phyloP scores from a whole-genome alignment of 2,797 vertebrate genomes.

The Notamacropus eugenii region DNA sequence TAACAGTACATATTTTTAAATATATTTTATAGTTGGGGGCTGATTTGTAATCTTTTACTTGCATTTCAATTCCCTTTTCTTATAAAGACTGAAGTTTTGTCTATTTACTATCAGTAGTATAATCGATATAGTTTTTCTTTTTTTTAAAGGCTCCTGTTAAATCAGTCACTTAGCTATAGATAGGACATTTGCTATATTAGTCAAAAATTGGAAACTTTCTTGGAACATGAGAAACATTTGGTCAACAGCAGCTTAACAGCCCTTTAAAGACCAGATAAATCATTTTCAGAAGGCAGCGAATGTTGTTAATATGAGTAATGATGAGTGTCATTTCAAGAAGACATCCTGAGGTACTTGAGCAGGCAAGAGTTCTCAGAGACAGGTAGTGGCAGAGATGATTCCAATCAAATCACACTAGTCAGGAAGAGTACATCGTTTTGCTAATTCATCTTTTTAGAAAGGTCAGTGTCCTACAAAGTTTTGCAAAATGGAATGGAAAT shows the following conservation, averaged over 20 bases:
- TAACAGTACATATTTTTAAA: background rate
- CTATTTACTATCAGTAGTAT: conserved; percentile 44
- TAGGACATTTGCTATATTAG: conserved; percentile 32
- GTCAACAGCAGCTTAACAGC: conserved; percentile 35
- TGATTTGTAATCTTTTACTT: conserved; percentile 14
- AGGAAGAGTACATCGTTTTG: conserved; percentile 9
- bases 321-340: conserved; percentile 32
- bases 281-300: conserved; percentile 43
- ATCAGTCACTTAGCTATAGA: background rate
- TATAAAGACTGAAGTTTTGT: conserved; percentile 17
- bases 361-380: background rate
- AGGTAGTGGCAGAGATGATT: background rate
- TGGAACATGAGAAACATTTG: conserved; percentile 40
- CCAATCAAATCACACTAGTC: background rate
- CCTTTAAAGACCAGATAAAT: conserved; percentile 43
- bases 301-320: conserved; percentile 12
- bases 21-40: conserved; percentile 3
- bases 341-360: background rate
- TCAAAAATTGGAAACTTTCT: conserved; percentile 42
- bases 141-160: background rate
- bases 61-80: conserved; percentile 49
- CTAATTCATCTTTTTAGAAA: conserved; percentile 1
- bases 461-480: conserved; percentile 8
- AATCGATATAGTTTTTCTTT: conserved; percentile 16
- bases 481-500: conserved; percentile 30